phyloP scores from a whole-genome alignment of 37 sponge, comb jelly and placozoan species.

The Tethya wilhelma region DNA sequence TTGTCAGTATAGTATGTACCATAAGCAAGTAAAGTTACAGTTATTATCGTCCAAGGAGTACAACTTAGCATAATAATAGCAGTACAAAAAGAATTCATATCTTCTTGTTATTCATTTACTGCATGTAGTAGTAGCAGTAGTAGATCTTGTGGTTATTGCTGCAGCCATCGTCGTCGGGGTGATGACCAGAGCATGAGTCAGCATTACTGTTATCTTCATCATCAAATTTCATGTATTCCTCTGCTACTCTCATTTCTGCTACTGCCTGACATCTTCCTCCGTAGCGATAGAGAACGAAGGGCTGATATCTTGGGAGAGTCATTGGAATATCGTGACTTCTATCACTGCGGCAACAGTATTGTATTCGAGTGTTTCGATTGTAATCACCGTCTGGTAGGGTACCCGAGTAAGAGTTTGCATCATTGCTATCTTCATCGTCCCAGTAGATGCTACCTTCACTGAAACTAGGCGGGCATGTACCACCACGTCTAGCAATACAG shows the following conservation, averaged over 20 bases:
- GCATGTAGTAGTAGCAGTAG: slow-evolving; percentile 28
- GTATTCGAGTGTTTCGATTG: slow-evolving; percentile 12
- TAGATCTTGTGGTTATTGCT: neutral
- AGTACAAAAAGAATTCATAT: too few relatives aligned
- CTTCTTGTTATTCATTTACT: too few relatives aligned
- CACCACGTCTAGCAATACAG: slow-evolving; percentile 13
- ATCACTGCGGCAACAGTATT: slow-evolving; percentile 42
- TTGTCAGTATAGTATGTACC: too few relatives aligned
- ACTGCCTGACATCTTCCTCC: neutral
- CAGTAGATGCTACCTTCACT: slow-evolving; percentile 17
- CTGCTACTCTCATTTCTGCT: neutral
- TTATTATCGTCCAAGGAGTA: too few relatives aligned
- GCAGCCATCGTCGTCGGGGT: slow-evolving; percentile 1
- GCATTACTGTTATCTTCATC: slow-evolving; percentile 15
- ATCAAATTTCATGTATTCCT: neutral
- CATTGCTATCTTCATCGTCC: slow-evolving; percentile 38
- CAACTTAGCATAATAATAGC: too few relatives aligned
- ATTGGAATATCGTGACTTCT: neutral
- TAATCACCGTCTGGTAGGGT: slow-evolving; percentile 22
- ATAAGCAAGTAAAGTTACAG: too few relatives aligned
- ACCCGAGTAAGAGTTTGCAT: neutral
- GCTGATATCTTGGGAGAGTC: slow-evolving; percentile 1
- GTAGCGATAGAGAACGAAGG: neutral
- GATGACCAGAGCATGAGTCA: neutral
- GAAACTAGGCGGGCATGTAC: slow-evolving; percentile 23